phyloP scores from a whole-genome alignment of 2,888 invertebrate genomes.

The Pheosia tremula region DNA sequence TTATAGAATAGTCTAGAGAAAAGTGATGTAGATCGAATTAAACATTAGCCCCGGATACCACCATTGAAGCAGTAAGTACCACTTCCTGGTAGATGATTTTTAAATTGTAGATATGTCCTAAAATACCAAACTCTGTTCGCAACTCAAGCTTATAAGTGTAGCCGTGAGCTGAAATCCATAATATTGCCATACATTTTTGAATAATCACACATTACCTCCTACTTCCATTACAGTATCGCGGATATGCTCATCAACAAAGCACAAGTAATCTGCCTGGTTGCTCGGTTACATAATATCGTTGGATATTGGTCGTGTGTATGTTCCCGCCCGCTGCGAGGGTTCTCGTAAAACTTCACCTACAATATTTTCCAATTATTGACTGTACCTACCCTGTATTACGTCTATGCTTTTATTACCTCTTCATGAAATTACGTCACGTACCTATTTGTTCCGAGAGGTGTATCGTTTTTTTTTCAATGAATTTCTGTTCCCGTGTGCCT shows the following conservation, averaged over 20 bases:
- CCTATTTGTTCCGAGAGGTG: conserved; percentile 7
- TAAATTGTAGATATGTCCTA: no score
- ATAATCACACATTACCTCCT: no score
- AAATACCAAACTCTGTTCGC: no score
- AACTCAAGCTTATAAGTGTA: no score
- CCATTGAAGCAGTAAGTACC: no score
- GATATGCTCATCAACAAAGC: background rate
- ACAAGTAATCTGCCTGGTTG: conserved; percentile 1
- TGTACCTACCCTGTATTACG: conserved; percentile 41
- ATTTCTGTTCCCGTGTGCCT: background rate
- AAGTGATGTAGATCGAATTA: no score
- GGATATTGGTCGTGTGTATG: conserved; percentile 36
- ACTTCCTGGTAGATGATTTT: no score
- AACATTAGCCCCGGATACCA: no score
- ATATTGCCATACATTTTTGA: no score
- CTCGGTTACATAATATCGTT: conserved; percentile 18
- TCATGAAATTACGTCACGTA: conserved; percentile 32
- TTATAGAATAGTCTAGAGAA: no score
- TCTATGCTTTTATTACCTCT: conserved; percentile 45
- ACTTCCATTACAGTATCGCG: background rate
- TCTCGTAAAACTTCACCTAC: conserved; percentile 45
- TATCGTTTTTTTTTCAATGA: background rate
- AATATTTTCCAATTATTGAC: conserved; percentile 59
- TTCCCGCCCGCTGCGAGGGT: conserved; percentile 40
- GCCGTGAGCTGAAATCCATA: no score